phyloP scores from a whole-genome alignment of 2,797 vertebrate genomes.

The Potorous gilbertii region DNA sequence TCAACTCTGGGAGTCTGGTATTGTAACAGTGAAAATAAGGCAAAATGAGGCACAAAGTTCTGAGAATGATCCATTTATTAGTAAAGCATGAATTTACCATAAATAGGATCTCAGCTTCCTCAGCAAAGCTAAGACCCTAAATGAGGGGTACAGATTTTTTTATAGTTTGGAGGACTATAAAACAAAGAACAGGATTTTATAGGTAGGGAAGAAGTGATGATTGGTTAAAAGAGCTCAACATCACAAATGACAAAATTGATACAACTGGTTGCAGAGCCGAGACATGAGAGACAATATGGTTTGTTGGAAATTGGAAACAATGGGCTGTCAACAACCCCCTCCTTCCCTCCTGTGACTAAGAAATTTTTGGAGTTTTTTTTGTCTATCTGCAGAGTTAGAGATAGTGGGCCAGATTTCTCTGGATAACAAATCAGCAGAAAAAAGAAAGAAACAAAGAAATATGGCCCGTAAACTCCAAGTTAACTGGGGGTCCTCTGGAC shows the following conservation, averaged over 20 bases:
- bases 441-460: no score
- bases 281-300: not conserved
- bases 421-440: not conserved
- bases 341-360: not conserved
- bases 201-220: not conserved
- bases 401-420: no score
- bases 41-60: not conserved
- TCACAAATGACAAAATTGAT: not conserved
- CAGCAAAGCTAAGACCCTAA: not conserved
- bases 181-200: not conserved
- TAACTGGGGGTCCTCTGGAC: no score
- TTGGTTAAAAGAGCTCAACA: not conserved
- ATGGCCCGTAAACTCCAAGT: no score
- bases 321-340: not conserved
- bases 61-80: no score
- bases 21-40: no score
- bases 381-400: not conserved
- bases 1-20: not conserved
- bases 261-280: not conserved
- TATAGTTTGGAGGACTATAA: not conserved
- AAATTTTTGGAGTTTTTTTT: no score
- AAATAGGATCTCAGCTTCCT: not conserved
- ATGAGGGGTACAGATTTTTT: not conserved
- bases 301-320: not conserved
- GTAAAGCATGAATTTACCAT: not conserved